Evolutionary conservation across 2,888 invertebrate species (phyloP), one percentile per base, ranked within the genome.

Genomic region (Heliconius cydno): DNA sequence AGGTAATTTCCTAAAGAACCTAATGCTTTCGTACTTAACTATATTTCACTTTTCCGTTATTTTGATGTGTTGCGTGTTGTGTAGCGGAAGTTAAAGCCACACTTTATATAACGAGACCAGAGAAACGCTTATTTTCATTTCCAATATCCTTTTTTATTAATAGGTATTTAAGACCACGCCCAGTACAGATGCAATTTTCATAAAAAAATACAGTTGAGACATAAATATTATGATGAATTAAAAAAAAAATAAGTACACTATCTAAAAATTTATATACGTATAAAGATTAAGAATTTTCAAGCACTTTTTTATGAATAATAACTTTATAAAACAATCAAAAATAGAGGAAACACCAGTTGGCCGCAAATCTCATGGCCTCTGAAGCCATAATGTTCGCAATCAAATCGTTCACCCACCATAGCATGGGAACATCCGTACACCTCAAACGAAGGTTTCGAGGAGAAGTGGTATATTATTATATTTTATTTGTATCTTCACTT

Each of bases 301-400:
- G 2, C 25, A n/a, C 34, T 12, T 75, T 38, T 41, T 75, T 41
- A 46, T 22, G 19, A 7, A 15, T 38, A 15, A 28, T 52, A 74
- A 68, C 30, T 68, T 68, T 15, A 57, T 22, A 22, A 41, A 41
- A 74, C 38, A 34, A 70, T 38, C 28, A 34, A 80, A 77, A 77
- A 73, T 73, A 60, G 34, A 66, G 83, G 81, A 84, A 83, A 81
- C 76, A 46, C 76, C 84, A 83, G 80, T 75, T 82, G 84, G 82
- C 75, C 82, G 77, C 79, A 81, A 82, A 82, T 86, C 83, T 85
- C 81, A 84, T 88, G 84, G 85, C 83, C 82, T 81, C 82, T 28
- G 88, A 89, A 88, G 85, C 87, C 89, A 84, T 86, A 88, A 86
- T 81, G 78, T 81, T 81, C 83, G 78, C 85, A 86, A 89, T 89